Evolutionary conservation across 2,888 invertebrate genomes (phyloP), one percentile per base, ranked within the genome.

Genomic region (Monopis laevigella): DNA sequence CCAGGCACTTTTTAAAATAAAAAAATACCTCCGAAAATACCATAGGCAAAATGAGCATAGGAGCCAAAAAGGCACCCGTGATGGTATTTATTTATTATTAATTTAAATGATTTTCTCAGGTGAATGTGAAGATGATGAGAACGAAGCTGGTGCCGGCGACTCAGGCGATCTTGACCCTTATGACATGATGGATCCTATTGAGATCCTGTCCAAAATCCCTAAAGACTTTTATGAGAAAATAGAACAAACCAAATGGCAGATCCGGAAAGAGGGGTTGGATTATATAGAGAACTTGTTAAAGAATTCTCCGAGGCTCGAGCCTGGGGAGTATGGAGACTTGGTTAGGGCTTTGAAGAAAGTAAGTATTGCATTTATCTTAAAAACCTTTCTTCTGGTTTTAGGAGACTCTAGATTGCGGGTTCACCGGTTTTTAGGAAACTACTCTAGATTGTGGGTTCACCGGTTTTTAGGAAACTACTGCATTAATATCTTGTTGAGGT

Each of bases 171-270:
- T 96, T 40, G 98, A 98, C 73, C 92, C 96, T 0, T 94, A 89
- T 66, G 98, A 98, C 42, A 74, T 97, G 1, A 68, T 97, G 19
- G 92, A 93, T 52, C 92, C 98, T 0, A 95, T 96, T 35, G 96
- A 99, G 59, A 93, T 99, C 49, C 66, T 98, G 1, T 89, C 93
- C 0, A 93, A 95, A 62, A 71, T 99, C 24, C 96, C 98, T 0
- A 94, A 95, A 72, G 96, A 98, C 67, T 98, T 98, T 67, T 96
- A 90, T 61, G 96, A 97, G 2, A 93, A 96, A 64, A 65, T 93
- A 2, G 96, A 98, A 55, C 93, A 93, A 0, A 97, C 95, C 67
- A 98, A 96, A 59, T 99, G 97, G 99, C 94, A 94, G 59, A 94
- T 98, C 43, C 82, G 99, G 18, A 97, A 96, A 61, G 97, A 98